A percentile compares a stretch with the other conserved stretches of the same genome.
These are phyloP conservation scores for Drosophila kohkoa DNA, from an alignment of 1,140 invertebrate species.

Conservation along the genomic window DNA sequence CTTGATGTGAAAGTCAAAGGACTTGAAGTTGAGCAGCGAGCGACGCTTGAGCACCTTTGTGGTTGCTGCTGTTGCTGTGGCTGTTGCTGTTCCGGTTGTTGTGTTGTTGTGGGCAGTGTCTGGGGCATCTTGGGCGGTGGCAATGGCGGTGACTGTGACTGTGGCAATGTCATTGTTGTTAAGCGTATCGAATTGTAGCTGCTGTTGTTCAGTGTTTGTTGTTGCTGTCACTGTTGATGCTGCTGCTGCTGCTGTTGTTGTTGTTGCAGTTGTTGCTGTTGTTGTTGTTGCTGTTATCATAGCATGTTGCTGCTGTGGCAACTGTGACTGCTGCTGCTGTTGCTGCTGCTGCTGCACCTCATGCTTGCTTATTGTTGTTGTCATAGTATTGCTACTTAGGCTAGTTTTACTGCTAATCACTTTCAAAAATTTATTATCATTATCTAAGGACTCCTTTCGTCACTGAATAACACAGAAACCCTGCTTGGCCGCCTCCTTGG, in stretches of 20 bases:
- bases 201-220: conserved; percentile 28
- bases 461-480: conserved; percentile 90
- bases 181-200: conserved; percentile 71
- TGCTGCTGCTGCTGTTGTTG: background rate
- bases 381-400: conserved; percentile 85
- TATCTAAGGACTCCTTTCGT: conserved; percentile 87
- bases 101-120: conserved; percentile 2
- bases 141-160: background rate
- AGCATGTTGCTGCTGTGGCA: conserved; percentile 46
- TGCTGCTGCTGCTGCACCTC: conserved; percentile 76
- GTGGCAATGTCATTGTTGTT: conserved; percentile 61
- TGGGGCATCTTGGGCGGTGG: conserved; percentile 16
- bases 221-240: conserved; percentile 1
- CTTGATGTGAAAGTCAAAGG: conserved; percentile 81
- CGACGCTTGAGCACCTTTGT: conserved; percentile 60
- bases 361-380: conserved; percentile 85
- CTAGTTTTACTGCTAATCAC: conserved; percentile 85
- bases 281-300: conserved; percentile 53
- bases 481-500: conserved; percentile 87
- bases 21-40: conserved; percentile 81
- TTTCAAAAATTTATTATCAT: conserved; percentile 85
- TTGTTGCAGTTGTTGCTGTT: background rate
- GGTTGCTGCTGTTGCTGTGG: background rate
- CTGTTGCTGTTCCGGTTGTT: too few relatives aligned
- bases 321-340: conserved; percentile 48